Percentiles rank a stretch among this genome's conserved stretches.
These are phyloP conservation scores for Perca fluviatilis DNA, from an alignment of 2,113 vertebrate species.

Conservation along the genomic window DNA sequence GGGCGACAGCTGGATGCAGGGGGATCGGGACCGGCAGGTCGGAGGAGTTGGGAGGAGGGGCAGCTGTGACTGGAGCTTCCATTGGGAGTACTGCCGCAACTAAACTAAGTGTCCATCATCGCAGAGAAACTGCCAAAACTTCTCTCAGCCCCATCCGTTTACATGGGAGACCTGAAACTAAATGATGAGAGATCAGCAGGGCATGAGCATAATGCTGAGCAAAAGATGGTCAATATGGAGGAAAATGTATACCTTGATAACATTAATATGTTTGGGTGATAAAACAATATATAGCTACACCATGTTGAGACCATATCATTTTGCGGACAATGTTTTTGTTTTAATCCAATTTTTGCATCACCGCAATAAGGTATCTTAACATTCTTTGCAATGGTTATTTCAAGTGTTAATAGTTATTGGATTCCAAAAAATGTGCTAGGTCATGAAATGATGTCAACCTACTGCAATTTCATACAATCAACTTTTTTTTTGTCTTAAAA, in stretches of 20 bases:
- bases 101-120: conserved; percentile 36
- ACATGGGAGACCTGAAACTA: conserved; percentile 25
- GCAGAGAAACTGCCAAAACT: not conserved
- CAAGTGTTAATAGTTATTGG: not conserved
- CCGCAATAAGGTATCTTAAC: not conserved
- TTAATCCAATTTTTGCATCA: not conserved
- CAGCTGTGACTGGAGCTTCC: conserved; percentile 52
- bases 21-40: conserved; percentile 71
- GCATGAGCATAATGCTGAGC: not conserved
- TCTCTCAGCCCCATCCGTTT: not conserved
- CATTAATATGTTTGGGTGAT: not conserved
- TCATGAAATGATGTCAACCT: not conserved
- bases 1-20: conserved; percentile 87
- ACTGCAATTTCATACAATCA: too few relatives aligned
- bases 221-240: not conserved
- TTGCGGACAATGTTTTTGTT: not conserved
- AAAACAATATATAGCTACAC: not conserved
- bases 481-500: not conserved
- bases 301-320: not conserved
- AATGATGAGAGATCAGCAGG: not conserved
- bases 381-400: not conserved
- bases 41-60: conserved; percentile 55
- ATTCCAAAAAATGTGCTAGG: not conserved
- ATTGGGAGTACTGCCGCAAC: conserved; percentile 31
- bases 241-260: not conserved